Conservation (phyloP, 2,888 invertebrate species). For the Lamellibrachia satsuma region DNA sequence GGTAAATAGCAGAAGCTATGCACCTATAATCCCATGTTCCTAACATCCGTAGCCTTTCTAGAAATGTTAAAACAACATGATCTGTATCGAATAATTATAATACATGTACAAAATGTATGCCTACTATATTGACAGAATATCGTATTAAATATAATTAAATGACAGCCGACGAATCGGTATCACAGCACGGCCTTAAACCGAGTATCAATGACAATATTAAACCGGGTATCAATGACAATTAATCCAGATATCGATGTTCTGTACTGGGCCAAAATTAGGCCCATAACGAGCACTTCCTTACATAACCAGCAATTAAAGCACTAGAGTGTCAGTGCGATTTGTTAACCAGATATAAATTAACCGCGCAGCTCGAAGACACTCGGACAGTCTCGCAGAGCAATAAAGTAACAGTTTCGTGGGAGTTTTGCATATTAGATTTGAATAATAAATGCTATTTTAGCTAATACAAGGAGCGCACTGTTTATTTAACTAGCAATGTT, state of each 20-base stretch:
- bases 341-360: neutral
- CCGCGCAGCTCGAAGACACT: neutral
- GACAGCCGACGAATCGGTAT: neutral
- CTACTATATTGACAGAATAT: neutral
- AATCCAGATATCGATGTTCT: neutral
- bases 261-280: neutral
- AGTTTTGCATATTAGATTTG: neutral
- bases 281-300: neutral
- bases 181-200: neutral
- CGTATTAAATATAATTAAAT: neutral
- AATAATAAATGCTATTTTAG: neutral
- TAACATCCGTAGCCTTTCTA: neutral
- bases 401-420: neutral
- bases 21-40: no score
- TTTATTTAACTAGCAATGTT: no score
- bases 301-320: neutral
- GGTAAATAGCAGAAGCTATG: no score
- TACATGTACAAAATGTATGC: neutral
- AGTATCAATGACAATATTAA: neutral
- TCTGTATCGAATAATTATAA: neutral
- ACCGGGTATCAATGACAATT: neutral
- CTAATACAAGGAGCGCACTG: neutral
- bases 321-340: neutral
- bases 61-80: neutral
- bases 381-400: neutral